phyloP scores from a whole-genome alignment of 2,888 invertebrate species.

The Drosophila colorata region DNA sequence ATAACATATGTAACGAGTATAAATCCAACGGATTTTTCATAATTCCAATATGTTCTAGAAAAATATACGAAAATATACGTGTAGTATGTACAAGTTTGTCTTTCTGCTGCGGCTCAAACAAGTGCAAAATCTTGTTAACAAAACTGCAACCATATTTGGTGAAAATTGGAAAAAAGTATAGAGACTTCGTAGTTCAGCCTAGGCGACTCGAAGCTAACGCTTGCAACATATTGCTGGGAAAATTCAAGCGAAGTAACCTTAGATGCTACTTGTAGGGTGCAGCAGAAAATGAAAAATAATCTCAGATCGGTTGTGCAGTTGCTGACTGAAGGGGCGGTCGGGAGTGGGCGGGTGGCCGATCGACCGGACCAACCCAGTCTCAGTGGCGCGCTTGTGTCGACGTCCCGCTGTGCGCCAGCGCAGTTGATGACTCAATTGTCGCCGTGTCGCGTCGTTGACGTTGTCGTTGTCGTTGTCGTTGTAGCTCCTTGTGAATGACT shows the following conservation, averaged over 20 bases:
- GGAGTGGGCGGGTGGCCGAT: neutral
- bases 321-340: constrained; percentile 1
- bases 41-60: constrained; percentile 58
- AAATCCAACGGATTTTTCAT: constrained; percentile 69
- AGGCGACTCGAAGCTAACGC: constrained; percentile 19
- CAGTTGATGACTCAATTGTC: constrained; percentile 73
- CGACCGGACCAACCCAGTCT: constrained; percentile 38
- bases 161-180: constrained; percentile 67
- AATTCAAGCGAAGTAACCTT: constrained; percentile 2
- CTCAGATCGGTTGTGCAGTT: constrained; percentile 13
- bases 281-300: constrained; percentile 39
- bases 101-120: constrained; percentile 34
- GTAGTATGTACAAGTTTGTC: constrained; percentile 12
- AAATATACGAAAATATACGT: constrained; percentile 1
- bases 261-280: constrained; percentile 29
- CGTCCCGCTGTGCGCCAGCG: constrained; percentile 36
- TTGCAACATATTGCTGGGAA: constrained; percentile 7
- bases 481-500: constrained; percentile 65
- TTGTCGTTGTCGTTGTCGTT: neutral
- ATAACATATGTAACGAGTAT: constrained; percentile 45
- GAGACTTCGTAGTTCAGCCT: constrained; percentile 34
- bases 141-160: constrained; percentile 81
- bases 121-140: constrained; percentile 77
- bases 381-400: constrained; percentile 40
- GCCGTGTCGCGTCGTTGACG: constrained; percentile 13